Conservation (phyloP, 1,140 invertebrate genomes). For the Lysiphlebus fabarum region DNA sequence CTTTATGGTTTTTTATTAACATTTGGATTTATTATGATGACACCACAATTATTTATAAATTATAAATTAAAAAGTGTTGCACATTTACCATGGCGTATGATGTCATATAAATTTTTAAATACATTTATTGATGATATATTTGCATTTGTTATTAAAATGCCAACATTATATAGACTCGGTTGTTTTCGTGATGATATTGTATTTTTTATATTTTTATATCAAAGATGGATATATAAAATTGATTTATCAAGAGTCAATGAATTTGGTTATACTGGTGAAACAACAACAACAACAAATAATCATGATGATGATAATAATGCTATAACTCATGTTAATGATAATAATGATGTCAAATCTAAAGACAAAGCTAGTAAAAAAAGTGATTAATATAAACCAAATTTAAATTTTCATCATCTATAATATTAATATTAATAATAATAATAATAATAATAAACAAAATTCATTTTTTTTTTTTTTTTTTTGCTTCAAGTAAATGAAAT, state of each 20-base stretch:
- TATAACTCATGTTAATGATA: too few relatives aligned
- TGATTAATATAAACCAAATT: too few relatives aligned
- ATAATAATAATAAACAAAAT: too few relatives aligned
- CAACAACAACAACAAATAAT: too few relatives aligned
- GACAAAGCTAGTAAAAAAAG: constrained; percentile 40
- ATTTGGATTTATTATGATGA: constrained; percentile 99
- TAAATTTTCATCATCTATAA: too few relatives aligned
- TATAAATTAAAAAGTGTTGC: constrained; percentile 99
- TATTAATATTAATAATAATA: too few relatives aligned
- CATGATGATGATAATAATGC: constrained; percentile 45
- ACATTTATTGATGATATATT: constrained; percentile 99
- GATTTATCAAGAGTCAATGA: constrained; percentile 94
- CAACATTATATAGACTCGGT: constrained; percentile 91
- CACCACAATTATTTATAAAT: constrained; percentile 97
- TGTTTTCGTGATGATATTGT: constrained; percentile 98
- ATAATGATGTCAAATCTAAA: constrained; percentile 35
- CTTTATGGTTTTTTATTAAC: constrained; percentile 97
- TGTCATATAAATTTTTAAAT: constrained; percentile 99
- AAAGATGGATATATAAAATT: constrained; percentile 96
- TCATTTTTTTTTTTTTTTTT: too few relatives aligned
- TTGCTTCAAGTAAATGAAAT: too few relatives aligned
- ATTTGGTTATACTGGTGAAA: constrained; percentile 86
- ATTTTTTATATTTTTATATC: constrained; percentile 98
- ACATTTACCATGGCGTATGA: constrained; percentile 98
- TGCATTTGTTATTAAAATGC: constrained; percentile 99